phyloP scores from a whole-genome alignment of 2,888 invertebrate genomes.

The Heliconius sara region DNA sequence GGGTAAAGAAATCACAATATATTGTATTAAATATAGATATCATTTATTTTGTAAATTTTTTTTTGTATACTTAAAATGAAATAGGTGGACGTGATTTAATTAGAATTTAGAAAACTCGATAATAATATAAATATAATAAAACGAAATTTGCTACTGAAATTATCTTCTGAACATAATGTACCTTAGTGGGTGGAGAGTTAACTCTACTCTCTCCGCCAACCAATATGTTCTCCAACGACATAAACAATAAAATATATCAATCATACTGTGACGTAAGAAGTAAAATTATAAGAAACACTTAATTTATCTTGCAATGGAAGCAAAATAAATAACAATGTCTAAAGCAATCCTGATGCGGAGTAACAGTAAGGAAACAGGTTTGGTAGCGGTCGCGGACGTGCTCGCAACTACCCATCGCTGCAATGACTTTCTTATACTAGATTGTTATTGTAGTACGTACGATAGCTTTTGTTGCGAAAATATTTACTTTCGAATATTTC shows the following conservation, averaged over 20 bases:
- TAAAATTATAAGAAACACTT: not conserved
- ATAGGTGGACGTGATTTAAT: too few relatives aligned
- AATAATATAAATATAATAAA: too few relatives aligned
- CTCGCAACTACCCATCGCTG: constrained; percentile 30
- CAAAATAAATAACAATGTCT: constrained; percentile 5
- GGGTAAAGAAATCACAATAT: not conserved
- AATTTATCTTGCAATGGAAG: not conserved
- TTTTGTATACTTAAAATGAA: too few relatives aligned
- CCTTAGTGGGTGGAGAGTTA: too few relatives aligned
- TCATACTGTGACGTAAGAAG: not conserved
- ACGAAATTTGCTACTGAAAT: too few relatives aligned
- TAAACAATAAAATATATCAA: not conserved
- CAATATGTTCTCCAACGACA: not conserved
- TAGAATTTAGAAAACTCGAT: too few relatives aligned
- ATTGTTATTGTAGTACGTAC: constrained; percentile 23
- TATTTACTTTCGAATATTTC: constrained; percentile 14
- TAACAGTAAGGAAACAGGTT: constrained; percentile 38
- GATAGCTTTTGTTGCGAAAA: constrained; percentile 22
- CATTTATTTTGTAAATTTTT: not conserved
- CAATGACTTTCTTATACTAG: constrained; percentile 40
- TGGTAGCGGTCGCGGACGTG: constrained; percentile 28
- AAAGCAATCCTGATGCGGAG: constrained; percentile 14
- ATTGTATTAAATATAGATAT: not conserved
- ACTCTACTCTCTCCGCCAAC: too few relatives aligned
- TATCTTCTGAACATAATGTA: too few relatives aligned